Evolutionary conservation across 2,797 vertebrate genomes (phyloP), one percentile per base, ranked within the genome.

Genomic region (Basileuterus tristriatus): DNA sequence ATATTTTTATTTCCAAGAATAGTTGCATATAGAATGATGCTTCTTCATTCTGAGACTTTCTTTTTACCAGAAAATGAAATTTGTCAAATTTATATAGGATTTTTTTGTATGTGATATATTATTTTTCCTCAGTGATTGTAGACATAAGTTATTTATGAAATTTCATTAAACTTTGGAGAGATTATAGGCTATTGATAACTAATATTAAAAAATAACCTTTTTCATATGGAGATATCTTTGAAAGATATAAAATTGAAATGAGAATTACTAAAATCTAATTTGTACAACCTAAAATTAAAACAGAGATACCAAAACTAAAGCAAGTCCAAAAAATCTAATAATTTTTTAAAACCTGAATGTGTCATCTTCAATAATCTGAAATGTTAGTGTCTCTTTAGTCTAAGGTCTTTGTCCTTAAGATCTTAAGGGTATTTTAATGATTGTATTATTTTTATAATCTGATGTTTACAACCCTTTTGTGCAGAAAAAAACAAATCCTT

Each of bases 321-420:
- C 0, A 68, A 50, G 34, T 12, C 2, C 0, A 47, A 74, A 77
- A 90, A 41, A 1, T 4, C 11, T 15, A 50, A 18, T 15, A 24
- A 14, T 16, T 32, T 59, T 85, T 84, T 18, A 77, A 56, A 29
- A 60, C 26, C 36, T 27, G 2, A 36, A 20, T 36, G 2, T 47
- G 3, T 34, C 4, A 11, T 41, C 8, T 27, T 49, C 8, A 55
- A 20, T 5, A 67, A 23, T 30, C 11, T 69, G 15, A 72, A 79
- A 58, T 46, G 2, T 12, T 71, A 37, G 1, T 37, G 7, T 37
- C 16, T 58, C 15, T 29, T 70, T 32, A 69, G 6, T 41, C 6
- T 50, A 50, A 50, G 4, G 1, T 37, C 15, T 41, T 69, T 74
- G 15, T 59, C 1, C 6, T 27, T 69, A 37, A 41, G 7, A 30